A percentile compares a stretch with the other conserved stretches of the same genome.
Conservation (phyloP, 2,113 vertebrate species). For the Haemorhous mexicanus region DNA sequence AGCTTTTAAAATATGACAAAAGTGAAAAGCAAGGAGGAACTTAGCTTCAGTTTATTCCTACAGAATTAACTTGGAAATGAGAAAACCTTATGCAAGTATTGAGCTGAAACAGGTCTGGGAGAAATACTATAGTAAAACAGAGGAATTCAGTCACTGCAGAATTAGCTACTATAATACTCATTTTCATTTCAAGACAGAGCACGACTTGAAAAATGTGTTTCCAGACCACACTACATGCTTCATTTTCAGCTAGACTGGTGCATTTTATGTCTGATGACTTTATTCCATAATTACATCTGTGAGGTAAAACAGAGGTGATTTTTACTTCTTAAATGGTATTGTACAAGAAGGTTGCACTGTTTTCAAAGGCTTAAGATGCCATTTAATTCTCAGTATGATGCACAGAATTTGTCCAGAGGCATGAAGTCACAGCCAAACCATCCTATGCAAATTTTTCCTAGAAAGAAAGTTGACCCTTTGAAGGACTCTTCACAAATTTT, state of each 20-base stretch:
- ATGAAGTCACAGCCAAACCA: not conserved
- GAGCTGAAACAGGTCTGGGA: not conserved
- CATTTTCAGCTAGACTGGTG: not conserved
- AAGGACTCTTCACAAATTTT: not conserved
- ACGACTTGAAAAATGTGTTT: not conserved
- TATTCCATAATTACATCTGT: not conserved
- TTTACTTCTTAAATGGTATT: not conserved
- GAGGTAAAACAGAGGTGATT: not conserved
- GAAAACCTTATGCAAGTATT: not conserved
- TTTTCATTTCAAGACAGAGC: not conserved
- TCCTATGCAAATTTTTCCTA: not conserved
- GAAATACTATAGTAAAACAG: not conserved
- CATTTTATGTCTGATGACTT: not conserved
- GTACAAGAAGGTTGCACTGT: not conserved
- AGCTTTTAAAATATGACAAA: not conserved
- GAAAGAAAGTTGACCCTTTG: not conserved
- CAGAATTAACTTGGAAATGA: not conserved
- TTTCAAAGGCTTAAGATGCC: not conserved
- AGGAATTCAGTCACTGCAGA: not conserved
- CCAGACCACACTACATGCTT: not conserved
- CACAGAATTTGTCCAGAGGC: not conserved
- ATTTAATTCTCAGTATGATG: not conserved
- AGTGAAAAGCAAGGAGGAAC: not conserved
- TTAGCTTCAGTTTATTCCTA: too few relatives aligned
- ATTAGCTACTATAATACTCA: accelerated